phyloP scores from a whole-genome alignment of 2,113 vertebrate species.

The Stercorarius parasiticus region DNA sequence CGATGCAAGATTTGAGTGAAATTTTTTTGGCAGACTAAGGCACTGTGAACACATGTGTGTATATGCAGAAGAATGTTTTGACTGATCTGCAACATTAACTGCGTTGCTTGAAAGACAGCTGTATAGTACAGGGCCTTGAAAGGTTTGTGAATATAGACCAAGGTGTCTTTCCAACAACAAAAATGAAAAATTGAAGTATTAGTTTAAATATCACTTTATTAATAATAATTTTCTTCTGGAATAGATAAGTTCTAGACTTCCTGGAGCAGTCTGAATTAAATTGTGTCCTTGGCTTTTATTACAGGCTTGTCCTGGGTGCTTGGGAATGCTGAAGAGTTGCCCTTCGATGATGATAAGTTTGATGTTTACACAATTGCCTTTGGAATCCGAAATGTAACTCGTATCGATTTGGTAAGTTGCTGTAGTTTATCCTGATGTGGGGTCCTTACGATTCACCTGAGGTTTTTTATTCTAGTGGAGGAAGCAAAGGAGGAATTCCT shows the following conservation, averaged over 20 bases:
- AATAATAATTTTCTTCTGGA: background rate
- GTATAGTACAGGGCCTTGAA: background rate
- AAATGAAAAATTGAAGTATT: background rate
- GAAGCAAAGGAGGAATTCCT: background rate
- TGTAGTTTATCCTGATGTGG: background rate
- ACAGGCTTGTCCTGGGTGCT: conserved; percentile 92
- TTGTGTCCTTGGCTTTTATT: background rate
- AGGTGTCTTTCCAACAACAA: background rate
- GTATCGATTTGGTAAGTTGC: conserved; percentile 79
- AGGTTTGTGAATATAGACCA: background rate
- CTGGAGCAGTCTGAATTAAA: background rate
- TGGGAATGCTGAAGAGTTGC: conserved; percentile 94
- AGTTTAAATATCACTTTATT: background rate
- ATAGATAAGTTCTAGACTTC: background rate
- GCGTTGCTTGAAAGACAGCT: background rate
- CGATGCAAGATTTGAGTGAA: background rate
- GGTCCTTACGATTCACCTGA: background rate
- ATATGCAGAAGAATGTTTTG: background rate
- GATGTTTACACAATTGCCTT: conserved; percentile 96
- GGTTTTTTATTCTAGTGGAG: background rate
- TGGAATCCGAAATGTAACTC: conserved; percentile 95
- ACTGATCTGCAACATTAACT: background rate
- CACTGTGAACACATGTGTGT: background rate
- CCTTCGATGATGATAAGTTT: conserved; percentile 90
- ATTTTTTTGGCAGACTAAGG: background rate